Percentiles rank a stretch among this genome's conserved stretches.
phyloP scores from a whole-genome alignment of 2,797 vertebrate species.

The Ctenochaetus hawaiiensis region DNA sequence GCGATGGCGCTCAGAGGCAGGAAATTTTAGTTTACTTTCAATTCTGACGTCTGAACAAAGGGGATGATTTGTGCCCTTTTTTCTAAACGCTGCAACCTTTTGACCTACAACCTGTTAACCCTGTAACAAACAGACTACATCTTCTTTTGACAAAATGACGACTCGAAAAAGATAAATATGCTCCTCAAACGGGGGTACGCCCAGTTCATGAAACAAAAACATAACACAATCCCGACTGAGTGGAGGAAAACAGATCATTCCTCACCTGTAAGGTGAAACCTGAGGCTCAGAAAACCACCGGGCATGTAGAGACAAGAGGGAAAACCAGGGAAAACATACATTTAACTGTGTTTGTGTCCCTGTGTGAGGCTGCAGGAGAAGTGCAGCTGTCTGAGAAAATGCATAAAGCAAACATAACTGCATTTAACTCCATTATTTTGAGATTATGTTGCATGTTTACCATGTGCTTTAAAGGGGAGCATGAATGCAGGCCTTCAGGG shows the following conservation, averaged over 20 bases:
- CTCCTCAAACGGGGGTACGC: slow-evolving; percentile 1
- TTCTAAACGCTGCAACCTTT: not conserved
- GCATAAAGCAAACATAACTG: slow-evolving; percentile 7
- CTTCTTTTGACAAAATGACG: no score
- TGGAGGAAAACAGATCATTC: slow-evolving; percentile 54
- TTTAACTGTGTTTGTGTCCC: slow-evolving; percentile 24
- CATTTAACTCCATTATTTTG: slow-evolving; percentile 23
- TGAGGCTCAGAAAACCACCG: slow-evolving; percentile 33
- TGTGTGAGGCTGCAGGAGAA: slow-evolving; percentile 9
- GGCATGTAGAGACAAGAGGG: slow-evolving; percentile 74
- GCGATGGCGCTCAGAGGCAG: not conserved
- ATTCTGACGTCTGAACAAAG: not conserved
- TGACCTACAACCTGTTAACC: slow-evolving; percentile 18
- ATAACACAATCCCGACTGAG: slow-evolving; percentile 9
- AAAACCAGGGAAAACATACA: slow-evolving; percentile 36
- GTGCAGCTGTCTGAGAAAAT: slow-evolving; percentile 3
- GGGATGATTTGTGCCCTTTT: slow-evolving; percentile 11
- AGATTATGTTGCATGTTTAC: not conserved
- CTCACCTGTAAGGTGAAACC: slow-evolving; percentile 70
- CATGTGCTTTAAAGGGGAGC: slow-evolving; percentile 38
- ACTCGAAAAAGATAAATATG: not conserved
- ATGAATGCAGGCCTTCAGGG: slow-evolving; percentile 42
- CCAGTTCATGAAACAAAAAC: not conserved
- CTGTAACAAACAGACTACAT: not conserved
- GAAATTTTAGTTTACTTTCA: not conserved